Evolutionary conservation across 2,113 vertebrate species (phyloP), one percentile per base, ranked within the genome.

Genomic region (Fregata magnificens): DNA sequence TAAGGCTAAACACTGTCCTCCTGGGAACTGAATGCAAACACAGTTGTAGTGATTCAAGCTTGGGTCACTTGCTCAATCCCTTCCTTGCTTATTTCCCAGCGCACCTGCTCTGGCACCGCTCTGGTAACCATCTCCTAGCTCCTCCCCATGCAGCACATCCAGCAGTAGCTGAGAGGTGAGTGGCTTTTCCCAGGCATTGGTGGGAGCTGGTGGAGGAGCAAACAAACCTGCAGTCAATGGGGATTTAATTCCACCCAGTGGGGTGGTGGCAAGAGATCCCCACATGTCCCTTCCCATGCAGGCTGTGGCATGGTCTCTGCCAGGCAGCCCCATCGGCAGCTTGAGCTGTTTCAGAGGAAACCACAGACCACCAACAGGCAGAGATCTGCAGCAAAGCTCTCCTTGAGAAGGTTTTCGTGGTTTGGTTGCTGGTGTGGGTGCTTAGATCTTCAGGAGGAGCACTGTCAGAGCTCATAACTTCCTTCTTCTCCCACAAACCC

Each of bases 281-380:
- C 31, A 21, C 4, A 0, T 8, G 26, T 34, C 25, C 50, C 34
- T 65, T 59, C 47, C 65, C 44, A 40, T 0, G 1, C 31, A 52
- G 49, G 65, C 70, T 13, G 20, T 52, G 62, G 16, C n/a, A 31
- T 10, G n/a, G 34, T 47, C 4, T 65, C 28, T 80, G 80, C 38
- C 49, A 42, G 77, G 55, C 10, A 73, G 42, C 49, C 26, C 16
- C 49, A 53, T 78, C 50, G 82, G 66, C 61, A 81, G 59, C 21
- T 31, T 1, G 2, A 18, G 18, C 32, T 72, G 58, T 28, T 80
- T 67, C 49, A 50, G n/a, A n/a, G 47, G 63, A 90, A 95, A 66
- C 82, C 58, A 90, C 76, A 70, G 67, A 50, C 53, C 80, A 66
- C 13, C 5, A 7, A 63, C 49, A 88, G 38, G 38, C 62, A 93